phyloP scores from a whole-genome alignment of 1,140 invertebrate genomes.

The Cotesia chilonis region DNA sequence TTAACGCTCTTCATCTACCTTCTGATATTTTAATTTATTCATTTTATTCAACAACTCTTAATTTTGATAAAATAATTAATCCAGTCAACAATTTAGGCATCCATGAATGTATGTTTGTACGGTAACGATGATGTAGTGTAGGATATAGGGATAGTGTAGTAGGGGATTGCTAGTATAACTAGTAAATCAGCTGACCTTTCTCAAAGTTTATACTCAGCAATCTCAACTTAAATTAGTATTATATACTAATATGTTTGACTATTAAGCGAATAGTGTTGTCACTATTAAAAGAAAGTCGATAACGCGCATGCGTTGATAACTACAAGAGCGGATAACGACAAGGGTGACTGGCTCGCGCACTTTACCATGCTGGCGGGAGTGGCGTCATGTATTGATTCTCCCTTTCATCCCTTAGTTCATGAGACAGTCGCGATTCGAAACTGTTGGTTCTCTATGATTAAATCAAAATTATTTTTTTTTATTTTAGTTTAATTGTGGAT shows the following conservation, averaged over 20 bases:
- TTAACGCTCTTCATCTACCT: too few species aligned
- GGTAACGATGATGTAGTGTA: neutral
- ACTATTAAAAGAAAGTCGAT: constrained; percentile 1
- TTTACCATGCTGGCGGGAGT: constrained; percentile 49
- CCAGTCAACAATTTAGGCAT: too few species aligned
- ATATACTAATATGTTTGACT: neutral
- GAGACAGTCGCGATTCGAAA: constrained; percentile 26
- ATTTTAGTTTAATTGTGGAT: neutral
- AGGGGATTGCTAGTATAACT: constrained; percentile 21
- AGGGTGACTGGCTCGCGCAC: constrained; percentile 50
- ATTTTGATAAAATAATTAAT: neutral
- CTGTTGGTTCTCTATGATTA: neutral
- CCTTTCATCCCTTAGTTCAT: constrained; percentile 46
- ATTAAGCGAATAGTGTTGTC: neutral
- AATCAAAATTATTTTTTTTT: neutral
- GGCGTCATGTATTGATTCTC: constrained; percentile 62
- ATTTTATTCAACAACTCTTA: constrained; percentile 1
- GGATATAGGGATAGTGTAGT: neutral
- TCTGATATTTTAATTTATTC: too few species aligned
- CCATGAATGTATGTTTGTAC: neutral
- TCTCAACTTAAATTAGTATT: neutral
- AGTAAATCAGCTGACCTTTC: constrained; percentile 34
- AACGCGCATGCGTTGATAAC: constrained; percentile 22
- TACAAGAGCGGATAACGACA: neutral
- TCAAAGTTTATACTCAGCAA: constrained; percentile 16